Base-by-base conservation (phyloP, 2,888 invertebrate species). In the Callosobruchus maculatus region DNA sequence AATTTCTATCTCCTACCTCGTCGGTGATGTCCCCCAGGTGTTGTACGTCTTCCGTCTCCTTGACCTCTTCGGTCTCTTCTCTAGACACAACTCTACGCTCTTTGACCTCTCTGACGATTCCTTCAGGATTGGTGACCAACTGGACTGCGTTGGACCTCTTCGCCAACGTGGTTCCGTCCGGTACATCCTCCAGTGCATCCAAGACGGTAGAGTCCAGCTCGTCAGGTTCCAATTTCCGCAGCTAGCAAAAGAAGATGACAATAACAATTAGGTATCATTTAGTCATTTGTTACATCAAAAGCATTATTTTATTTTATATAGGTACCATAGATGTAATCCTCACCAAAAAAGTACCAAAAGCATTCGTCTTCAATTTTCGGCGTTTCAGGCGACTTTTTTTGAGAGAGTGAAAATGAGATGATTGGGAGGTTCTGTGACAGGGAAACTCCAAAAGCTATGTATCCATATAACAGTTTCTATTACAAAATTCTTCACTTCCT, bases 21-120 rank as follows among this genome's bases (percentile, higher is more conserved):
- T 96, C 96, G 72, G 95, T 93, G 83, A 96, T 94, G 84, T 96
- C 94, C 49, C 96, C 96, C 73, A 92, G 89, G 83, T 96, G 94
- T 81, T 93, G 92, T 75, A 94, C 90, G 88, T 96, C 95, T 87
- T 96, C 96, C 0, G 94, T 95, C 87, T 96, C 96, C 77, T 92
- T 89, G 67, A 93, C 91, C 81, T 95, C 93, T 82, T 96, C 94
- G 70, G 92, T 93, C 84, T 96, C 93, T 87, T 96, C 95, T 76
- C 95, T 90, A 70, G 95, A 95, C 79, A 94, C 91, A 75, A 96
- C 92, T 31, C 92, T 91, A 78, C 91, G 92, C 86, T 96, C 95
- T 82, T 93, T 93, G 80, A 93, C 93, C 88, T 96, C 95, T 74
- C 94, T 91, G 72, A 96, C 94, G 80, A 95, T 89, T 13, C 94